phyloP scores from a whole-genome alignment of 2,113 vertebrate genomes.

The Ciconia stormi region DNA sequence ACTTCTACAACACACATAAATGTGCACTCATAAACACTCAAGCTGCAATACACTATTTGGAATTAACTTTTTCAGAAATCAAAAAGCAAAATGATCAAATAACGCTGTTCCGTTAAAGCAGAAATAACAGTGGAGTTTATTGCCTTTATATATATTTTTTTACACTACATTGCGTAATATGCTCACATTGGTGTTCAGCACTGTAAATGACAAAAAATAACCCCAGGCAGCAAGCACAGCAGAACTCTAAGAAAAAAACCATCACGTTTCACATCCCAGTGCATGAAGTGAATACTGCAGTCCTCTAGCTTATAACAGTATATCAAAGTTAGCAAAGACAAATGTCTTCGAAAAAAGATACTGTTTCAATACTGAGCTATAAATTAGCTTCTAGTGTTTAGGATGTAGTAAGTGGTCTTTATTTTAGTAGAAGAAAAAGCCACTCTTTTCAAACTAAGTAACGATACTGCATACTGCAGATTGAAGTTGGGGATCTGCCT shows the following conservation, averaged over 20 bases:
- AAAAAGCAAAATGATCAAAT: slow-evolving; percentile 5
- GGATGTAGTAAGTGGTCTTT: neutral
- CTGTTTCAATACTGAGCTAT: neutral
- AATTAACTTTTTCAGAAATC: neutral
- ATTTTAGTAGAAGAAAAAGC: neutral
- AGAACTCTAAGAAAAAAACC: neutral
- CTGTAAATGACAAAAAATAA: slow-evolving; percentile 55
- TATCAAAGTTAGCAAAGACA: slow-evolving; percentile 9
- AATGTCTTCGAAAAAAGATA: neutral
- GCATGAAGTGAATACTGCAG: neutral
- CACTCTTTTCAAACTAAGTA: neutral
- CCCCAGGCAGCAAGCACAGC: slow-evolving; percentile 17
- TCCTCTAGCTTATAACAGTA: neutral
- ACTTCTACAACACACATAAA: neutral
- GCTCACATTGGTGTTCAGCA: neutral
- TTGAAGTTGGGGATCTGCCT: neutral
- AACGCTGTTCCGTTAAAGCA: neutral
- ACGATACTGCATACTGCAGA: neutral
- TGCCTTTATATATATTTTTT: neutral
- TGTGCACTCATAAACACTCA: rapidly evolving
- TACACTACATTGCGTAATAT: neutral
- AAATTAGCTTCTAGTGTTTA: neutral
- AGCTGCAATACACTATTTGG: neutral
- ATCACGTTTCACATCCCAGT: slow-evolving; percentile 14
- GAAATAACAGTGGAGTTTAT: neutral